phyloP scores from a whole-genome alignment of 2,888 invertebrate species.

The Calameuta idolon region DNA sequence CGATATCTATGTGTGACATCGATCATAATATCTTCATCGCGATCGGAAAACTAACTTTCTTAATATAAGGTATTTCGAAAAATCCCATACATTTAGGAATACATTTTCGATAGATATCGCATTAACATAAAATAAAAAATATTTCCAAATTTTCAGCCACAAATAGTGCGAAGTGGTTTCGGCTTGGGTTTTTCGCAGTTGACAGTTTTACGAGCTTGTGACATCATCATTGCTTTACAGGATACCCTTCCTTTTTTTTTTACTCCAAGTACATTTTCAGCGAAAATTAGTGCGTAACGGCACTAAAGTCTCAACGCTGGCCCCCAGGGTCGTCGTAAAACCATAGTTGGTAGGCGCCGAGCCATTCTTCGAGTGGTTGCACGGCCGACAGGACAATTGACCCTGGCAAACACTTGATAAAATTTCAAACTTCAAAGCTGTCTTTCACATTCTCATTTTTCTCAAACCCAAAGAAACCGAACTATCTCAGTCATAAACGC shows the following conservation, averaged over 20 bases:
- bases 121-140: no score
- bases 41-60: no score
- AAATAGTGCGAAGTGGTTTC: not conserved
- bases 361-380: not conserved
- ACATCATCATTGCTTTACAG: not conserved
- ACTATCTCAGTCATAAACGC: constrained; percentile 1
- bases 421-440: constrained; percentile 8
- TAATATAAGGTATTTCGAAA: no score
- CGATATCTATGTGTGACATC: no score
- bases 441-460: constrained; percentile 1
- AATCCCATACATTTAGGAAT: no score
- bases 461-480: not conserved
- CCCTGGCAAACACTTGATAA: constrained; percentile 6
- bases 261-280: not conserved
- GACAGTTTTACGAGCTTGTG: not conserved
- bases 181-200: not conserved
- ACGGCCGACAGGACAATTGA: not conserved
- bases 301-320: not conserved
- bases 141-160: not conserved
- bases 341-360: constrained; percentile 1
- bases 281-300: constrained; percentile 3
- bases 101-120: no score
- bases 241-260: not conserved
- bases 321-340: constrained; percentile 8
- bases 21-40: no score